Conservation (phyloP, 2,888 invertebrate genomes). For the Tachina grossa region DNA sequence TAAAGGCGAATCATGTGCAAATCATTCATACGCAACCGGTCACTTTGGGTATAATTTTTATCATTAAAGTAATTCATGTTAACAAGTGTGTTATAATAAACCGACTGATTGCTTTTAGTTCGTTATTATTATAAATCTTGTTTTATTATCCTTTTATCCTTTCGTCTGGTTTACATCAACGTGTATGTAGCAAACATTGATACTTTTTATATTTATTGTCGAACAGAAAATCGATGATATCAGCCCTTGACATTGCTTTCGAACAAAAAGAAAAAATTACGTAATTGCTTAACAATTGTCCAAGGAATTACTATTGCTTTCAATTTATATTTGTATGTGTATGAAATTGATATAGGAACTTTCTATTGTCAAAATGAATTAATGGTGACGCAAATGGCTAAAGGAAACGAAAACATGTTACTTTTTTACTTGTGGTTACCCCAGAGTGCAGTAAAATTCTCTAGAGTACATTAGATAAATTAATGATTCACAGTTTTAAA, state of each 20-base stretch:
- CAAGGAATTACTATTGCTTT: not conserved
- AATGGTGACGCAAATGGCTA: no score
- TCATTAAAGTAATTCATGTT: not conserved
- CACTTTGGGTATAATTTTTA: not conserved
- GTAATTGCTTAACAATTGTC: slow-evolving; percentile 21
- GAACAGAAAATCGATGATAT: not conserved
- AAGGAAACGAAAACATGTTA: not conserved
- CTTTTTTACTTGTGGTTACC: slow-evolving; percentile 9
- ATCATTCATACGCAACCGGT: not conserved
- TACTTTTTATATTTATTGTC: not conserved
- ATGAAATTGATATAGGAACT: not conserved
- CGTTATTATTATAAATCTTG: not conserved
- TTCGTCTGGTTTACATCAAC: not conserved
- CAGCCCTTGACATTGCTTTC: slow-evolving; percentile 8
- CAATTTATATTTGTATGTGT: not conserved
- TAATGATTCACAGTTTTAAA: not conserved
- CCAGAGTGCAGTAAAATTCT: not conserved
- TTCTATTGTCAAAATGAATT: no score
- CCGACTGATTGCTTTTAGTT: not conserved
- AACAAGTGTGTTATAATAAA: not conserved
- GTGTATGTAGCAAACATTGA: not conserved
- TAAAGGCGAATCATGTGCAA: not conserved
- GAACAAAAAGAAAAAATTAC: not conserved
- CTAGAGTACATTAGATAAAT: slow-evolving; percentile 40
- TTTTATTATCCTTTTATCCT: not conserved